phyloP scores from a whole-genome alignment of 2,888 invertebrate genomes.

The Netelia melanura region DNA sequence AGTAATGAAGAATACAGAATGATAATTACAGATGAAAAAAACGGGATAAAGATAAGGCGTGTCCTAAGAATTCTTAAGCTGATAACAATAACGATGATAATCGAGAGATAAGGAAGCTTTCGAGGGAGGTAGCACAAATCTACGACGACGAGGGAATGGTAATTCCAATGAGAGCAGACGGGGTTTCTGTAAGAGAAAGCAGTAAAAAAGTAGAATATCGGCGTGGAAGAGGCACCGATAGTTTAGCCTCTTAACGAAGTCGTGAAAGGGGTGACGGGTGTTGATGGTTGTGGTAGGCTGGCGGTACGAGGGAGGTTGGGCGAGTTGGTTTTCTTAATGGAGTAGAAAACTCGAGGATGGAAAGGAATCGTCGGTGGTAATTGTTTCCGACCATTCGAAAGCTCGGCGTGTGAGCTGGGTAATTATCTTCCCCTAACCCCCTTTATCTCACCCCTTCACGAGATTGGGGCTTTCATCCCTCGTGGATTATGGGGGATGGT shows the following conservation, averaged over 20 bases:
- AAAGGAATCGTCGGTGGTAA: constrained; percentile 77
- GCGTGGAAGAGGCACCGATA: constrained; percentile 57
- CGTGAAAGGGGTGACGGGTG: constrained; percentile 64
- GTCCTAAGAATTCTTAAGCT: neutral
- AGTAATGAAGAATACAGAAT: neutral
- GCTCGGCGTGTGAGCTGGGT: constrained; percentile 69
- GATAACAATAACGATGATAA: constrained; percentile 40
- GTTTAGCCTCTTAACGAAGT: constrained; percentile 66
- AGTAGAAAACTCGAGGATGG: constrained; percentile 76
- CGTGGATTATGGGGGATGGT: constrained; percentile 40
- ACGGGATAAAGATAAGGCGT: neutral
- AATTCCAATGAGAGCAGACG: constrained; percentile 51
- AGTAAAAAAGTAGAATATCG: constrained; percentile 33
- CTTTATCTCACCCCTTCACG: constrained; percentile 12
- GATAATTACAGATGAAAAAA: neutral
- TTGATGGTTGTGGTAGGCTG: constrained; percentile 59
- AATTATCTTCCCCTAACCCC: constrained; percentile 73
- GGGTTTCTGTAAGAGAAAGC: constrained; percentile 14
- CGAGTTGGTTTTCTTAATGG: constrained; percentile 73
- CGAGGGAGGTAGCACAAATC: constrained; percentile 32
- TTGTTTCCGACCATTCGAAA: constrained; percentile 77
- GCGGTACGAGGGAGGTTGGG: constrained; percentile 25
- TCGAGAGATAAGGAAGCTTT: constrained; percentile 40
- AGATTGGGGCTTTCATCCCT: constrained; percentile 17
- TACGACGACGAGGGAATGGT: constrained; percentile 49